These are phyloP conservation scores for Nematolebias whitei DNA, from an alignment of 2,113 vertebrate genomes.

Conservation along the genomic window DNA sequence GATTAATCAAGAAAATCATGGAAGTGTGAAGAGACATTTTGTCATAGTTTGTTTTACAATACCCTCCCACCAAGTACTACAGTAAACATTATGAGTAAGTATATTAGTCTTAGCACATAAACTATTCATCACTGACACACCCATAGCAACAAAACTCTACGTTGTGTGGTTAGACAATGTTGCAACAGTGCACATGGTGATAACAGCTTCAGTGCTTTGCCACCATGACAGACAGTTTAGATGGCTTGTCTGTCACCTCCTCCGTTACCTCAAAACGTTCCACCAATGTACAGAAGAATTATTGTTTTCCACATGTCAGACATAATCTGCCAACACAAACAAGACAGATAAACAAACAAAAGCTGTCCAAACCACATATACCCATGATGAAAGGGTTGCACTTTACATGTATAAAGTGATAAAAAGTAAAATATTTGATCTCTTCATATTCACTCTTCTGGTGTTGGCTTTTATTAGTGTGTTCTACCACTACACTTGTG, in stretches of 20 bases:
- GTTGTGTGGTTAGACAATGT: not conserved
- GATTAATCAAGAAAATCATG: not conserved
- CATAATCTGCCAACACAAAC: not conserved
- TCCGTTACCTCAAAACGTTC: constrained; percentile 15
- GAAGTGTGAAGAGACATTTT: not conserved
- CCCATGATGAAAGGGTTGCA: not conserved
- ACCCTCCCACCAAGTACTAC: not conserved
- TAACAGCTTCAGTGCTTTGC: not conserved
- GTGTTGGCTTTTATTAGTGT: too few relatives aligned
- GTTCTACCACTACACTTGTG: too few relatives aligned
- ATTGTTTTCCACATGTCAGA: not conserved
- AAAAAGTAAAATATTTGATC: not conserved
- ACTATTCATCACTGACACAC: constrained; percentile 33
- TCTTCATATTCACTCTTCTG: too few relatives aligned
- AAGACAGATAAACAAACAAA: not conserved
- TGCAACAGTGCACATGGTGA: constrained; percentile 12
- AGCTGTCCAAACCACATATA: not conserved
- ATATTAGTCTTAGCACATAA: constrained; percentile 20
- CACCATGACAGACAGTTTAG: not conserved
- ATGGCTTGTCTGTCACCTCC: constrained; percentile 14
- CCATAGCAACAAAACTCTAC: constrained; percentile 7
- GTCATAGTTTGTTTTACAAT: not conserved
- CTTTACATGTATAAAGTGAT: not conserved
- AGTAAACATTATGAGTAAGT: constrained; percentile 26
- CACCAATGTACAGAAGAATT: not conserved